Percentiles rank a stretch among this genome's conserved stretches.
Evolutionary conservation across 2,888 invertebrate genomes (phyloP).

Genomic region (Diaphora mendica): DNA sequence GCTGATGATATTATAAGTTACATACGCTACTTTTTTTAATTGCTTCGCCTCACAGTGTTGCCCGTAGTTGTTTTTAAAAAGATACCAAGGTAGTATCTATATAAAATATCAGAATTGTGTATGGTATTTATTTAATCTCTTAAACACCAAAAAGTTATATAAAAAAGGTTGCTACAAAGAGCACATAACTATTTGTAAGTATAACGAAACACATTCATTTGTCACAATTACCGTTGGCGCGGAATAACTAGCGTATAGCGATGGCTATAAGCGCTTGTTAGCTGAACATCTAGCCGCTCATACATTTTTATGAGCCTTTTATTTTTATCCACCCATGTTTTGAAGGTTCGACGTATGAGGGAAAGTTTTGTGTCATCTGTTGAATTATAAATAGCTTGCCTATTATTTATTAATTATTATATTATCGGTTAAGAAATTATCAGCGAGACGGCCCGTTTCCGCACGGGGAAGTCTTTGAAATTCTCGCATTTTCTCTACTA

Average conservation of each 20-base stretch:
- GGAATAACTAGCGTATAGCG: conserved; percentile 77
- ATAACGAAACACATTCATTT: conserved; percentile 76
- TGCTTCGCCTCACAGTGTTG: too few relatives aligned
- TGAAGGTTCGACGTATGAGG: conserved; percentile 48
- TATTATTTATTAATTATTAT: neutral
- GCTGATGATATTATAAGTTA: too few relatives aligned
- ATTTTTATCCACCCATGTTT: conserved; percentile 82
- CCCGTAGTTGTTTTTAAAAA: too few relatives aligned
- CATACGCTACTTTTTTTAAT: too few relatives aligned
- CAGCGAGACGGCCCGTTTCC: too few relatives aligned
- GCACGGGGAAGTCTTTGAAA: too few relatives aligned
- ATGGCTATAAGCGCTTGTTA: conserved; percentile 69
- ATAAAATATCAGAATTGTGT: too few relatives aligned
- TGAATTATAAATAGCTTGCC: conserved; percentile 9
- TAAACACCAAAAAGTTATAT: neutral
- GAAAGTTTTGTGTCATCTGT: conserved; percentile 23
- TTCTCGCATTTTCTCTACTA: too few relatives aligned
- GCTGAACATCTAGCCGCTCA: conserved; percentile 75
- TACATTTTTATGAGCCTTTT: conserved; percentile 83
- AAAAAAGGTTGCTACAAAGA: conserved; percentile 16
- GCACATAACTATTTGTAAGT: conserved; percentile 53
- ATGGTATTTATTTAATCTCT: neutral
- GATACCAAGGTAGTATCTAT: too few relatives aligned
- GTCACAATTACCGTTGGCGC: conserved; percentile 83
- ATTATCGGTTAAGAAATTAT: neutral